A percentile compares a stretch with the other conserved stretches of the same genome.
Evolutionary conservation across 2,888 invertebrate genomes (phyloP).

Genomic region (Galerucella calmariensis): DNA sequence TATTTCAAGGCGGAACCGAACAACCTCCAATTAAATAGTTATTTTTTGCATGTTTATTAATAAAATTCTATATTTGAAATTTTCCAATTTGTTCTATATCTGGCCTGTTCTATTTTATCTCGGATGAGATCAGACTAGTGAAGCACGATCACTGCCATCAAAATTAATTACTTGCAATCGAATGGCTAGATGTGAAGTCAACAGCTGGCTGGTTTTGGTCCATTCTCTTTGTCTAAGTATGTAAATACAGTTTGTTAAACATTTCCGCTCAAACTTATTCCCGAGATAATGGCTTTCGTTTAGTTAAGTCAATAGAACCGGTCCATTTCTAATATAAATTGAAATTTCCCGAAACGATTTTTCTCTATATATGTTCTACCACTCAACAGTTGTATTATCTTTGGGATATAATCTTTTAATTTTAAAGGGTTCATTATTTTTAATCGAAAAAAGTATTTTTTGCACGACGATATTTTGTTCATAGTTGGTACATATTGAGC

Average conservation of each 20-base stretch:
- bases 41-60: background rate
- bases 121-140: background rate
- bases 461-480: no score
- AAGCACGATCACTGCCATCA: slow-evolving; percentile 46
- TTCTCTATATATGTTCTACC: background rate
- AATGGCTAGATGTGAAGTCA: slow-evolving; percentile 54
- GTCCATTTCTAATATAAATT: slow-evolving; percentile 36
- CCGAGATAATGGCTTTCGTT: slow-evolving; percentile 39
- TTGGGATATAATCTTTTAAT: slow-evolving; percentile 5
- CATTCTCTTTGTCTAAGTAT: slow-evolving; percentile 45
- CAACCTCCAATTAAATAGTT: no score
- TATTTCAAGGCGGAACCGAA: no score
- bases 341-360: slow-evolving; percentile 24
- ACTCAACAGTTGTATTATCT: slow-evolving; percentile 9
- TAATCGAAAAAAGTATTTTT: no score
- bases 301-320: slow-evolving; percentile 40
- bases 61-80: background rate
- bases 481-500: background rate
- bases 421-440: background rate
- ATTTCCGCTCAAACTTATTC: slow-evolving; percentile 34
- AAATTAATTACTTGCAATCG: slow-evolving; percentile 59
- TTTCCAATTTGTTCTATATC: background rate
- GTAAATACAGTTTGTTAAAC: slow-evolving; percentile 42
- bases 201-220: slow-evolving; percentile 51
- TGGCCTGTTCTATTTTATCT: background rate